Evolutionary conservation across 2,888 invertebrate genomes (phyloP).

Genomic region (Leucozona laternaria): DNA sequence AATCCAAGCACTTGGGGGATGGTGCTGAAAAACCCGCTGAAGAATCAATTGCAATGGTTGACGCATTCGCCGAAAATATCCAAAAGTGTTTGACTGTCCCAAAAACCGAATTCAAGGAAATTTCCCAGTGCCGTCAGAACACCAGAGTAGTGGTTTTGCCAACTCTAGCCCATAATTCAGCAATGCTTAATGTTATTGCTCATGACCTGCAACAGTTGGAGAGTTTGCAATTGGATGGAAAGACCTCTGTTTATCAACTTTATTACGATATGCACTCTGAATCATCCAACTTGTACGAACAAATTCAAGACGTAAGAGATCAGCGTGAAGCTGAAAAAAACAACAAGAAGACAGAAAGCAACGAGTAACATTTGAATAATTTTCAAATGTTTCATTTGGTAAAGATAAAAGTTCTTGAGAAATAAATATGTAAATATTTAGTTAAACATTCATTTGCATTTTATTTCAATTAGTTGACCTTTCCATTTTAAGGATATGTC

Average conservation of each 20-base stretch:
- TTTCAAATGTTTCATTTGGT: too few species aligned
- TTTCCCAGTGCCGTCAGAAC: constrained; percentile 19
- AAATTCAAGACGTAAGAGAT: neutral
- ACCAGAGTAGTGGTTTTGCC: neutral
- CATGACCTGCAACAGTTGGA: neutral
- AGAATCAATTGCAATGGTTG: neutral
- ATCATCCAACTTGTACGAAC: neutral
- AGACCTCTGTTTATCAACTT: neutral
- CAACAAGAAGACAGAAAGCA: neutral
- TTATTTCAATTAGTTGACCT: too few species aligned
- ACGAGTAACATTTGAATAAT: neutral
- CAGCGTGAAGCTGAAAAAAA: neutral
- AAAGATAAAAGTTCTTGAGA: too few species aligned
- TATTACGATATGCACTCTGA: neutral
- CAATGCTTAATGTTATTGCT: neutral
- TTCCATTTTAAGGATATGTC: too few species aligned
- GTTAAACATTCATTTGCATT: too few species aligned
- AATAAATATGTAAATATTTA: too few species aligned
- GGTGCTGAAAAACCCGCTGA: neutral
- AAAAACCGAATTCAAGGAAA: neutral
- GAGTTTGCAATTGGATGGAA: neutral
- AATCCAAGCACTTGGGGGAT: neutral
- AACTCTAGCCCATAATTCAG: neutral
- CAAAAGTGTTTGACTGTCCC: constrained; percentile 25
- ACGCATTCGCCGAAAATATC: neutral